These are phyloP conservation scores for Sandelia bainsii DNA, from an alignment of 2,797 vertebrate genomes.

Conservation along the genomic window DNA sequence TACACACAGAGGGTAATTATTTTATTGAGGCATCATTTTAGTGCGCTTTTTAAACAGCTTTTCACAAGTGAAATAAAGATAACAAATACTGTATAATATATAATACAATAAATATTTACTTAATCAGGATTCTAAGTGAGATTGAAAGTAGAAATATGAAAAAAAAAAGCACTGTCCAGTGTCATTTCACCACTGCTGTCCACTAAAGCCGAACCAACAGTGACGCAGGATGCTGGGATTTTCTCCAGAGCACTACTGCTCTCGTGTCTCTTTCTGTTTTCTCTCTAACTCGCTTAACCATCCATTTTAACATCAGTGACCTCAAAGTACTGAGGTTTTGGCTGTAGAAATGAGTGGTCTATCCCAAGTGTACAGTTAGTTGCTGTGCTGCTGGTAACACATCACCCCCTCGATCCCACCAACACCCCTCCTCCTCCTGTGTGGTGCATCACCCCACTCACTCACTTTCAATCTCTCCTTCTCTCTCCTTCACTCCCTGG, in stretches of 20 bases:
- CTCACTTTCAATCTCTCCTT: slow-evolving; percentile 71
- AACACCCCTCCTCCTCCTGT: slow-evolving; percentile 32
- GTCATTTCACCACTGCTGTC: slow-evolving; percentile 15
- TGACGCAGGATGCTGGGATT: slow-evolving; percentile 29
- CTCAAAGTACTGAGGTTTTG: slow-evolving; percentile 68
- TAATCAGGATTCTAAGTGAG: neutral
- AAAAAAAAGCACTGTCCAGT: slow-evolving; percentile 5
- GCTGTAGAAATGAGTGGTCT: slow-evolving; percentile 65
- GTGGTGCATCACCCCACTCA: slow-evolving; percentile 66
- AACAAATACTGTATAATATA: neutral
- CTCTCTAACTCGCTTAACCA: slow-evolving; percentile 52
- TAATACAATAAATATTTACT: neutral
- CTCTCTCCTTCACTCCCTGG: slow-evolving; percentile 76
- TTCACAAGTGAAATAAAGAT: neutral
- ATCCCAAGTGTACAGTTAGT: slow-evolving; percentile 75
- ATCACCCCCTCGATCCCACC: slow-evolving; percentile 58
- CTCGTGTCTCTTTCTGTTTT: slow-evolving; percentile 32
- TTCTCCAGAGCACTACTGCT: slow-evolving; percentile 37
- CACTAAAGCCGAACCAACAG: slow-evolving; percentile 9
- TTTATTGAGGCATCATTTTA: neutral
- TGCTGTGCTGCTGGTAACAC: slow-evolving; percentile 68
- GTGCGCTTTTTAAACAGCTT: neutral
- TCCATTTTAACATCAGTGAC: slow-evolving; percentile 70
- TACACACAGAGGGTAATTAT: neutral
- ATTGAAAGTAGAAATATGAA: neutral